Base-by-base conservation (phyloP, 2,113 vertebrate species). In the Cepphus grylle region DNA sequence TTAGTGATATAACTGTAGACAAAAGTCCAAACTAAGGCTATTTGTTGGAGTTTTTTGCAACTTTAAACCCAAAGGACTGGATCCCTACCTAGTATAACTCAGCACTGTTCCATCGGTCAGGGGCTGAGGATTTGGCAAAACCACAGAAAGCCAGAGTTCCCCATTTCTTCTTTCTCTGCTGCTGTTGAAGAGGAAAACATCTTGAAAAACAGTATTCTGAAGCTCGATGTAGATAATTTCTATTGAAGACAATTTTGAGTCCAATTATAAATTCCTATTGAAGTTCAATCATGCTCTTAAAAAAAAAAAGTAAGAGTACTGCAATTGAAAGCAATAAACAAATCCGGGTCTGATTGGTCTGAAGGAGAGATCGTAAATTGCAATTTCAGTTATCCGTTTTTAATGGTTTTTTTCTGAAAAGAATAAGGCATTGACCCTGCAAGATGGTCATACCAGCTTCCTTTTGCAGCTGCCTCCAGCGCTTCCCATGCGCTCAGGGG, bases 201-300 rank as follows among this genome's bases (percentile, higher is more conserved):
- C 49, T 73, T 94, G 23, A 50, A 25, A 47, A 92, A 94, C 59
- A 67, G 55, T 91, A 69, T 50, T 84, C 73, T 59, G 74, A 94
- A 90, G 15, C 29, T 92, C 34, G 5, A 12, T 81, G 29, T 55
- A 93, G 90, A 93, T 53, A 76, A 45, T 91, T 92, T 96, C 78
- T 96, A 63, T 52, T 59, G 50, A 93, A 96, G 90, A 80, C 88
- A 86, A 63, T 81, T 96, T 97, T 95, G 49, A 88, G 67, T 42
- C 79, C 91, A 94, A 90, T 94, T 94, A 96, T 67, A 93, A 96
- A 96, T 93, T 96, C 63, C 42, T 52, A 69, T 45, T 66, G 81
- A 86, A 92, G 88, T 95, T 94, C 86, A 70, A 6, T 95, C 53
- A 7, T 87, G 86, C 88, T 77, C 61, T 76, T 83, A 84, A 53